phyloP scores from a whole-genome alignment of 2,113 vertebrate genomes.

The Mirza zaza region DNA sequence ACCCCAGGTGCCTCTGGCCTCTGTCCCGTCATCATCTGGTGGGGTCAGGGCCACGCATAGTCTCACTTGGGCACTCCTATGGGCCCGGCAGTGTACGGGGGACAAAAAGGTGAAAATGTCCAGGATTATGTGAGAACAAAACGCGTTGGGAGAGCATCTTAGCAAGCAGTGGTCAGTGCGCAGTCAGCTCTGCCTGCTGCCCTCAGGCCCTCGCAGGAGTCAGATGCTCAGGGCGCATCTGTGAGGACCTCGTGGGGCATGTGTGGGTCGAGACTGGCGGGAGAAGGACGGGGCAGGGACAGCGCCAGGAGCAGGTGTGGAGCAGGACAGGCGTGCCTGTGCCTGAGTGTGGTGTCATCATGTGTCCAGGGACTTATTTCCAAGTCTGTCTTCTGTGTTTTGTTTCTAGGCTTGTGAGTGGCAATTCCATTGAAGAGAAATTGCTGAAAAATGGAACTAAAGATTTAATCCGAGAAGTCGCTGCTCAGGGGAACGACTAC shows the following conservation, averaged over 20 bases:
- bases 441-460: constrained; percentile 91
- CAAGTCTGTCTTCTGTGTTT: fast-evolving
- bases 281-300: not conserved
- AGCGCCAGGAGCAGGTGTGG: not conserved
- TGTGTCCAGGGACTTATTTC: not conserved
- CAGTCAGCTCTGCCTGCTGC: fast-evolving
- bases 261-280: not conserved
- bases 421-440: constrained; percentile 94
- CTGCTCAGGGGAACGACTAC: constrained; percentile 91
- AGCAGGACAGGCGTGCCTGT: fast-evolving
- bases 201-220: not conserved
- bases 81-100: not conserved
- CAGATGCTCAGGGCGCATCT: not conserved
- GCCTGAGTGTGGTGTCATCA: fast-evolving
- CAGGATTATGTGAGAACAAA: not conserved
- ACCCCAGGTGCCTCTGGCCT: no score
- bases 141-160: not conserved
- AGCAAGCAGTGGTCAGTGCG: not conserved
- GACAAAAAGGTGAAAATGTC: not conserved
- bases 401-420: constrained; percentile 87
- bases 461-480: constrained; percentile 91
- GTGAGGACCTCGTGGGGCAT: not conserved
- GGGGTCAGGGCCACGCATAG: not conserved
- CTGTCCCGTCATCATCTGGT: not conserved
- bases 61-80: not conserved